These are phyloP conservation scores for Zoanthus sociatus DNA, from an alignment of 92 coral and sea anemone species.

Conservation along the genomic window DNA sequence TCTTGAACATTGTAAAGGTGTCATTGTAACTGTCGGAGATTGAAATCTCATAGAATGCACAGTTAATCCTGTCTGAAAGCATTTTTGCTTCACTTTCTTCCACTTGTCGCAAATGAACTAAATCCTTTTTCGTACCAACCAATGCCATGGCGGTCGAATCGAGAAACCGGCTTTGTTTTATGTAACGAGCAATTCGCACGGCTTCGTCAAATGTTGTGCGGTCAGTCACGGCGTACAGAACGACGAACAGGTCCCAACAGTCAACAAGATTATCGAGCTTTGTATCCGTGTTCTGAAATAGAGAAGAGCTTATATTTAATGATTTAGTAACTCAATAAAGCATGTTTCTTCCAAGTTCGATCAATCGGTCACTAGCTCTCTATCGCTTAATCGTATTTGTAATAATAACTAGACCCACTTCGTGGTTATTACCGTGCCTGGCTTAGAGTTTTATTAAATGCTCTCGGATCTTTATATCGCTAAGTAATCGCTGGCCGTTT, in stretches of 20 bases:
- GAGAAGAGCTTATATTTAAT: neutral
- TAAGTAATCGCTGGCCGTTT: too few relatives aligned
- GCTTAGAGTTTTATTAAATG: too few relatives aligned
- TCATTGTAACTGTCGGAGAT: conserved; percentile 82
- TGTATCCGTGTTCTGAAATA: conserved; percentile 81
- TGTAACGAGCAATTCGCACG: conserved; percentile 79
- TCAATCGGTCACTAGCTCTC: too few relatives aligned
- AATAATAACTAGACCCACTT: too few relatives aligned
- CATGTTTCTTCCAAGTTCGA: too few relatives aligned
- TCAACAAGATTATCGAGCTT: conserved; percentile 77
- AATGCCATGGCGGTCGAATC: conserved; percentile 80
- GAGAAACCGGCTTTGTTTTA: conserved; percentile 71
- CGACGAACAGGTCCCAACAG: conserved; percentile 86
- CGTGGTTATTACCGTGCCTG: too few relatives aligned
- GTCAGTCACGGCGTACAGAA: conserved; percentile 90
- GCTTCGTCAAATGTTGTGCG: conserved; percentile 83
- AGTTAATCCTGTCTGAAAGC: conserved; percentile 79
- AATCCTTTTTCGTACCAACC: conserved; percentile 90
- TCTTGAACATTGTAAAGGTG: conserved; percentile 77
- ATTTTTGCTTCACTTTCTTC: conserved; percentile 78
- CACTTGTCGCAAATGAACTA: conserved; percentile 83
- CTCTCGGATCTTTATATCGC: too few relatives aligned
- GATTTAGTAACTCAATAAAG: too few relatives aligned
- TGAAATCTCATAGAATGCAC: conserved; percentile 92
- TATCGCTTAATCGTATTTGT: too few relatives aligned